Conservation (phyloP, 2,113 vertebrate genomes). For the Lipotes vexillifer region DNA sequence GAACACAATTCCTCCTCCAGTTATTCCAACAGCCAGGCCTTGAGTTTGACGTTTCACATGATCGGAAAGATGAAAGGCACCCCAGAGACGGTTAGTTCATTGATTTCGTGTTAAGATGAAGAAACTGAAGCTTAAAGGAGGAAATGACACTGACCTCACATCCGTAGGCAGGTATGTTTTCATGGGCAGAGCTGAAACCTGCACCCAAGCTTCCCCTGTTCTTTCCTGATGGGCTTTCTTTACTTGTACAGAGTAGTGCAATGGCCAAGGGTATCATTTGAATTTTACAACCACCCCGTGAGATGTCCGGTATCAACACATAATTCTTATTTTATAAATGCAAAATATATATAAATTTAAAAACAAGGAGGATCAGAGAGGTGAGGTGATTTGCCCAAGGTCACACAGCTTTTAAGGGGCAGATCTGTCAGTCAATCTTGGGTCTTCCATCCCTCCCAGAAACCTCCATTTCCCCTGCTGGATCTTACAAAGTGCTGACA, state of each 20-base stretch:
- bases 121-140: background rate
- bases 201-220: fast-evolving
- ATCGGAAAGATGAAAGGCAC: background rate
- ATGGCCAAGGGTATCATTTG: background rate
- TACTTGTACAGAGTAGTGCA: fast-evolving
- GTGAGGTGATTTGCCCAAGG: background rate
- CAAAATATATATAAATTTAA: background rate
- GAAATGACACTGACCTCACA: background rate
- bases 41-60: fast-evolving
- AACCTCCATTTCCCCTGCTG: no score
- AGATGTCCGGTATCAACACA: background rate
- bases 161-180: background rate
- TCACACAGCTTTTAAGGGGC: background rate
- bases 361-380: background rate
- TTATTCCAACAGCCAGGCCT: background rate
- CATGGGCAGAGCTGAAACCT: no score
- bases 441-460: background rate
- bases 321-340: background rate
- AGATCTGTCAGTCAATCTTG: background rate
- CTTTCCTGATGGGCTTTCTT: background rate
- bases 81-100: background rate
- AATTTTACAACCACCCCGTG: background rate
- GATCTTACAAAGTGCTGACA: background rate
- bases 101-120: background rate
- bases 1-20: background rate